phyloP scores from a whole-genome alignment of 2,888 invertebrate species.

The Idaea straminata region DNA sequence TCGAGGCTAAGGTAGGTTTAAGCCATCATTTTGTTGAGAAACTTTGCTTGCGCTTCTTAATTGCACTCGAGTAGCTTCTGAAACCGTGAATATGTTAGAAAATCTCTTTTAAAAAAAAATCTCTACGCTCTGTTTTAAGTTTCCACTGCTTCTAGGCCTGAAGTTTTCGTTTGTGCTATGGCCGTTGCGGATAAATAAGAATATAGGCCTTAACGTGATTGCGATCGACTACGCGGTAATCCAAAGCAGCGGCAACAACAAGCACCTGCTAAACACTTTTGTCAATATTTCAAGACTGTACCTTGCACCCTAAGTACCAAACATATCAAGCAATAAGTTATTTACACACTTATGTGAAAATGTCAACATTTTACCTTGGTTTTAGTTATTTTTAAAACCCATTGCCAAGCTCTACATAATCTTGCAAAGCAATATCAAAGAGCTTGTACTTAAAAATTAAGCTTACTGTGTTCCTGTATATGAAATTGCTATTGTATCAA shows the following conservation, averaged over 20 bases:
- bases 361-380: neutral
- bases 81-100: no score
- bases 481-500: no score
- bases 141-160: no score
- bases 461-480: no score
- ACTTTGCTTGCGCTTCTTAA: no score
- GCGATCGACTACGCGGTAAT: neutral
- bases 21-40: neutral
- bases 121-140: no score
- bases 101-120: no score
- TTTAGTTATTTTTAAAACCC: neutral
- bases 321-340: neutral
- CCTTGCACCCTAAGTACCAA: constrained; percentile 23
- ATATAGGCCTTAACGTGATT: no score
- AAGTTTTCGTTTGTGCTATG: no score
- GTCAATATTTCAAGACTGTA: constrained; percentile 26
- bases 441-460: no score
- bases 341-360: constrained; percentile 1
- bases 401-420: constrained; percentile 9
- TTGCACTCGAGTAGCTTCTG: no score
- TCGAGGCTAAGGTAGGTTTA: constrained; percentile 88
- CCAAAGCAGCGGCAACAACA: neutral
- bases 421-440: constrained; percentile 13
- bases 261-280: constrained; percentile 20
- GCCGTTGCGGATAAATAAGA: no score